phyloP scores from a whole-genome alignment of 2,797 vertebrate species.

The Malacoraja senta region DNA sequence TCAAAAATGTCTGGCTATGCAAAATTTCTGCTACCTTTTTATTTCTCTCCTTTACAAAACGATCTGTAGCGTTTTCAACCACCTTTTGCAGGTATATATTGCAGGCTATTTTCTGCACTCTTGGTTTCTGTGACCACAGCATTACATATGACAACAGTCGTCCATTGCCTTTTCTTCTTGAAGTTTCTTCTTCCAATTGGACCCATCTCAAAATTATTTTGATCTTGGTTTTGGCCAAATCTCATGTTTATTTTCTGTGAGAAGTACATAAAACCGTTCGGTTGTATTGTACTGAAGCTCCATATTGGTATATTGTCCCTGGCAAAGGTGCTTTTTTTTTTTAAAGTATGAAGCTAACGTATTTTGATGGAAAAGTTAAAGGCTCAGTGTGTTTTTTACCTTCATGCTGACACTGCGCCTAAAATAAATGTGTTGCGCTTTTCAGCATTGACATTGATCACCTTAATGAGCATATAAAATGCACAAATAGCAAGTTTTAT shows the following conservation, averaged over 20 bases:
- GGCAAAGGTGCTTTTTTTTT: not conserved
- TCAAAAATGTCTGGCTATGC: not conserved
- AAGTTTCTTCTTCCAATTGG: not conserved
- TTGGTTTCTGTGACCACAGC: not conserved
- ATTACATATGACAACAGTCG: not conserved
- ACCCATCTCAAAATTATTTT: not conserved
- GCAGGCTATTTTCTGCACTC: not conserved
- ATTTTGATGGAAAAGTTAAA: not conserved
- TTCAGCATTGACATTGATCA: not conserved
- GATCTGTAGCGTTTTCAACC: not conserved
- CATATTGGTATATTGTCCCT: not conserved
- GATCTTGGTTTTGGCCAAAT: not conserved
- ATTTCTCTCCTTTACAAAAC: not conserved
- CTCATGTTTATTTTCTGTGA: not conserved
- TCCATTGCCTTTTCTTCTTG: not conserved
- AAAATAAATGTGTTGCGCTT: not conserved
- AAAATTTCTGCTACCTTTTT: not conserved
- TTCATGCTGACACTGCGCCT: not conserved
- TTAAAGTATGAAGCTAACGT: not conserved
- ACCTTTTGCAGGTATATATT: not conserved
- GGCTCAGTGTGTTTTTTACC: not conserved
- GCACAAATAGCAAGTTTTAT: not conserved
- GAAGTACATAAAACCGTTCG: not conserved
- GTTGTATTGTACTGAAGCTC: no score
- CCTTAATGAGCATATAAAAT: constrained; percentile 8